Evolutionary conservation across 2,888 invertebrate genomes (phyloP), one percentile per base, ranked within the genome.

Genomic region (Volucella inflata): DNA sequence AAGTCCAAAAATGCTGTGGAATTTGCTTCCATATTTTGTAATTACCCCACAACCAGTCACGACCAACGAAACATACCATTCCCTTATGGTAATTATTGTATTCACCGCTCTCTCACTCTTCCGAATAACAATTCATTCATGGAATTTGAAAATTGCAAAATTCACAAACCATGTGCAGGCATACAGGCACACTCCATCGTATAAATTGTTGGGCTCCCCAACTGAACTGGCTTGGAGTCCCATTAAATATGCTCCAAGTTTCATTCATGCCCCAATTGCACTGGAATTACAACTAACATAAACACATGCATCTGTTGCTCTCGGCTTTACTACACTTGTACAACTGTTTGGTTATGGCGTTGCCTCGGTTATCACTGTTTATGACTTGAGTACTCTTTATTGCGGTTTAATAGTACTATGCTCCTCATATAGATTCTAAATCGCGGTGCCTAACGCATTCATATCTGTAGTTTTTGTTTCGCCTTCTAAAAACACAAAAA

Each of bases 221-320:
- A 50, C 57, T 62, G 50, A 70, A 75, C 38, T 38, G 44, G 6
- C 30, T 30, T 30, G 30, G 30, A 62, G 62, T 70, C 57, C 50
- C 51, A 70, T 70, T 57, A 36, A 75, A 8, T 12, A 55, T 36
- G n/a, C 16, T 57, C 10, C 46, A 42, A 46, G 68, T 11, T 60
- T 44, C 70, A 60, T 76, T 75, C 64, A 81, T 81, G 76, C 70
- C 44, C 81, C 65, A 81, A 76, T 81, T 81, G 59, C 68, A 53
- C 11, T 64, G 76, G 81, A 81, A 76, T 81, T 51, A 46, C 50
- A 76, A 76, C 65, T 76, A 81, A 71, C 57, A 38, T 65, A 55
- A 36, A 40, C 68, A 55, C 48, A 17, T 36, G 30, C 17, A 50
- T 9, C 2, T 30, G 30, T 30, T 30, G 30, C 30, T 30, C 6